phyloP scores from a whole-genome alignment of 2,888 invertebrate genomes.

The Cephalotes varians region DNA sequence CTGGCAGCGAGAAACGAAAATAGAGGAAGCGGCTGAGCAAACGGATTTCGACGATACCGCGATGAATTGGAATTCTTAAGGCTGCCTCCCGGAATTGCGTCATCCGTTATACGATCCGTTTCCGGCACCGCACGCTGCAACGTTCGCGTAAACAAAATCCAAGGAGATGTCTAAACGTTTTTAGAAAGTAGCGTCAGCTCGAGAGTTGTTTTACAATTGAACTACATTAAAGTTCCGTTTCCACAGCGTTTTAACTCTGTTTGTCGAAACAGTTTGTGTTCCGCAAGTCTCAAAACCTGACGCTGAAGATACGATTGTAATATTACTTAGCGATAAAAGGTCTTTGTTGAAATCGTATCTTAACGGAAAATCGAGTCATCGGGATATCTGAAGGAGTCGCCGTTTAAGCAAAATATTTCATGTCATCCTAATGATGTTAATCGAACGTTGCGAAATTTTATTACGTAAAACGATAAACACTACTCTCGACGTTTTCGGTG shows the following conservation, averaged over 20 bases:
- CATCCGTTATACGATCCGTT: slow-evolving; percentile 66
- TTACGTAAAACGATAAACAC: slow-evolving; percentile 33
- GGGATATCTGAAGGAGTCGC: not conserved
- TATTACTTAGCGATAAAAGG: not conserved
- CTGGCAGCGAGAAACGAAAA: slow-evolving; percentile 49
- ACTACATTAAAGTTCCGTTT: not conserved
- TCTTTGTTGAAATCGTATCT: not conserved
- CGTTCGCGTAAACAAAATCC: slow-evolving; percentile 48
- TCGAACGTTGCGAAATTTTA: slow-evolving; percentile 28
- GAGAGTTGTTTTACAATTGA: not conserved
- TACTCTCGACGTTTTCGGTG: slow-evolving; percentile 23
- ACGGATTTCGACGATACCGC: slow-evolving; percentile 64
- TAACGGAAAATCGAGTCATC: not conserved
- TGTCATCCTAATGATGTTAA: slow-evolving; percentile 4
- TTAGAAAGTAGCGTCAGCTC: not conserved
- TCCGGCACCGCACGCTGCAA: slow-evolving; percentile 44
- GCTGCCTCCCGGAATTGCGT: slow-evolving; percentile 78
- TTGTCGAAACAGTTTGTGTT: no score
- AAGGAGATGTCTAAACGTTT: slow-evolving; percentile 38
- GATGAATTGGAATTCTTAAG: slow-evolving; percentile 70
- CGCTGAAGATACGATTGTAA: not conserved
- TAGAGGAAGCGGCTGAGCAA: slow-evolving; percentile 65
- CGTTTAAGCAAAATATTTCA: slow-evolving; percentile 2
- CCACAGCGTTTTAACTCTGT: not conserved
- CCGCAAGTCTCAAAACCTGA: not conserved